Evolutionary conservation across 64 coral and sea anemone species (phyloP), one percentile per base, ranked within the genome.

Genomic region (Stylophora pistillata): DNA sequence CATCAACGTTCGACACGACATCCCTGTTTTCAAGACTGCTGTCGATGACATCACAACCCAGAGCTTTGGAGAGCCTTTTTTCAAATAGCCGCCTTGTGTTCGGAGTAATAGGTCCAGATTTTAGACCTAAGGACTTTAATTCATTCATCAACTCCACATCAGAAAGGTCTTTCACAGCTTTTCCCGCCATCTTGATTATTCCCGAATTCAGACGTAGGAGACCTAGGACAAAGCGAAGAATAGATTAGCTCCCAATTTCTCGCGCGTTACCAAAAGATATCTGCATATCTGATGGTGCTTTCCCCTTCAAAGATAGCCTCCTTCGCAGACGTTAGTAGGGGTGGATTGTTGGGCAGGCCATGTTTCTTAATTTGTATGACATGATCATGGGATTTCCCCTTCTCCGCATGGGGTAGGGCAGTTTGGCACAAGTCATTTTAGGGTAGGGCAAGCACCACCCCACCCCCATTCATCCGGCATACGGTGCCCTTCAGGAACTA

Each of bases 1-100:
- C 74, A 34, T 56, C 23, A 10, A 32, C 20, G 53, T 18, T 86
- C 18, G 13, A 9, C 55, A 66, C 14, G 2, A 23, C 18, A 26
- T 55, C 15, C 66, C 30, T n/a, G 29, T 58, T 34, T 87, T 74
- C 66, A 17, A 14, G 15, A 55, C 13, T 32, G 41, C 29, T 76
- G 73, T 58, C 59, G 41, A 63, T 9, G 12, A 23, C 0, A 55
- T 86, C 33, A 64, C 27, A 27, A 9, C 83, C 83, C 33, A 82
- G 90, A 5, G 82, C 90, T 66, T 54, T 93, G 37, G 82, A 81
- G 11, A 97, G 57, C 63, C 69, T 97, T 74, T 86, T 88, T 56
- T 97, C 95, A 66, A 93, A 90, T 61, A 97, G 71, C 18, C 81
- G 63, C 90, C 95, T 87, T 27, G 95, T 97, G 26, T 87, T 97